Percentiles rank a stretch among this genome's conserved stretches.
phyloP scores from a whole-genome alignment of 2,797 vertebrate genomes.

The Pagetopsis macropterus region DNA sequence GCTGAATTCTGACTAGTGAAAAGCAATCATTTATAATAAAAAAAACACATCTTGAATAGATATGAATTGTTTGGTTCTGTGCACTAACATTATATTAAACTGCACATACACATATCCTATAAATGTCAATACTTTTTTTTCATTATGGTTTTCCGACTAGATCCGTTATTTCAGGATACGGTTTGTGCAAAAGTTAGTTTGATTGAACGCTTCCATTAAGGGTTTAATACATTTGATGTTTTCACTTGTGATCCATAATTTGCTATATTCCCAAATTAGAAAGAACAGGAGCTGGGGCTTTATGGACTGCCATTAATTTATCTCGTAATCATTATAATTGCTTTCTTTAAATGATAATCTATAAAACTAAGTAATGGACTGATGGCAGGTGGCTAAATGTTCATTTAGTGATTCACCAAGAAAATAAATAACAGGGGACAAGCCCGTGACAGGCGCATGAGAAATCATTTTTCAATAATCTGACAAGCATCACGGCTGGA shows the following conservation, averaged over 20 bases:
- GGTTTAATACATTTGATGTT: slow-evolving; percentile 32
- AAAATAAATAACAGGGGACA: slow-evolving; percentile 82
- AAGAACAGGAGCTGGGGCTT: slow-evolving; percentile 39
- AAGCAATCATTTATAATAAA: not conserved
- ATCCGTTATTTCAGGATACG: slow-evolving; percentile 13
- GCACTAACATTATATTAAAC: not conserved
- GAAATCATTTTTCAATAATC: slow-evolving; percentile 84
- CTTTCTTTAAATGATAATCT: slow-evolving; percentile 81
- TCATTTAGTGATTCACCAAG: slow-evolving; percentile 79
- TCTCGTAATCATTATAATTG: slow-evolving; percentile 77
- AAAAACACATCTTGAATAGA: not conserved
- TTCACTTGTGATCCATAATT: slow-evolving; percentile 32
- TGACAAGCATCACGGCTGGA: slow-evolving; percentile 72
- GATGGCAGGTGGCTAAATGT: slow-evolving; percentile 83
- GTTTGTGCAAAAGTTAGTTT: slow-evolving; percentile 22
- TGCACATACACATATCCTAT: not conserved
- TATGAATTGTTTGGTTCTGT: not conserved
- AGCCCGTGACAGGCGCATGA: slow-evolving; percentile 75
- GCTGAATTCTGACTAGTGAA: not conserved
- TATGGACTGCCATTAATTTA: slow-evolving; percentile 68
- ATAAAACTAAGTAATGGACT: slow-evolving; percentile 81
- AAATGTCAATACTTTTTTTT: not conserved
- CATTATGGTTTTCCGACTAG: slow-evolving; percentile 1
- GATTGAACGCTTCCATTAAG: slow-evolving; percentile 35
- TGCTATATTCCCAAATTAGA: slow-evolving; percentile 50